Percentiles rank a stretch among this genome's conserved stretches.
These are phyloP conservation scores for Pteronotus mesoamericanus DNA, from an alignment of 2,797 vertebrate genomes.

Conservation along the genomic window DNA sequence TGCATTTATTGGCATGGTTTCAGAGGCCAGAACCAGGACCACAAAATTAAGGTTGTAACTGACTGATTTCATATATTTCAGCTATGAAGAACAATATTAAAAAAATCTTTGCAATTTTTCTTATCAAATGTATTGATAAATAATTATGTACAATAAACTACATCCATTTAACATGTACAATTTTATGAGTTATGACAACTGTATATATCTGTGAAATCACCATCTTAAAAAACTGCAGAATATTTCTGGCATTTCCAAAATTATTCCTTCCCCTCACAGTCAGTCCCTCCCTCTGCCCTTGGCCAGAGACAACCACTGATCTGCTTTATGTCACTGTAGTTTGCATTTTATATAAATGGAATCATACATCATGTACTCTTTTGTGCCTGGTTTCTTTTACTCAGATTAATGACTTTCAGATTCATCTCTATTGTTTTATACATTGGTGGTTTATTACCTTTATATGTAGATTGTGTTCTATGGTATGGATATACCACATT, in stretches of 20 bases:
- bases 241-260: background rate
- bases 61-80: background rate
- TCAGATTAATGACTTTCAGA: background rate
- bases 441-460: background rate
- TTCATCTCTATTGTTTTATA: background rate
- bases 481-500: background rate
- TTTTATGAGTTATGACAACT: background rate
- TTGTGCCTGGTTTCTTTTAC: constrained; percentile 12
- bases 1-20: background rate
- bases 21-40: background rate
- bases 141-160: background rate
- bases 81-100: background rate
- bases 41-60: background rate
- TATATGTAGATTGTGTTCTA: background rate
- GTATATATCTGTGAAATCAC: background rate
- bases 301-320: background rate
- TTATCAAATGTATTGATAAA: background rate
- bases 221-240: background rate
- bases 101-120: background rate
- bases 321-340: background rate
- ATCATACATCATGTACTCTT: background rate
- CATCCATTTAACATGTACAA: background rate
- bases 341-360: background rate
- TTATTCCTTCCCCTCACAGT: background rate
- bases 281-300: background rate